Evolutionary conservation across 2,888 invertebrate genomes (phyloP), one percentile per base, ranked within the genome.

Genomic region (Pammene aurita): DNA sequence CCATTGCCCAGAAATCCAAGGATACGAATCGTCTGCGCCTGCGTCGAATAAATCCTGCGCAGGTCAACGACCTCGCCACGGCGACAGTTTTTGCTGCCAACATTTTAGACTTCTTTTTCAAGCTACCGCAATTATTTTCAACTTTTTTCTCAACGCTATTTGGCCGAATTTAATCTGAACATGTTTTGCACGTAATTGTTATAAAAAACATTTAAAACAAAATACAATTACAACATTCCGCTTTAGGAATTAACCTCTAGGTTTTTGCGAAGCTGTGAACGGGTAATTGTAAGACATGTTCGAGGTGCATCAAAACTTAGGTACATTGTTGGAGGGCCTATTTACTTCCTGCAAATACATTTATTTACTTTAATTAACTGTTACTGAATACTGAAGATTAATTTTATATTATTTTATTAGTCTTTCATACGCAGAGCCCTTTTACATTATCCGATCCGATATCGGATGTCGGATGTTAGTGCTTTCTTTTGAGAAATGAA

Each of bases 21-120:
- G 85, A 82, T 87, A 80, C 81, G 78, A 75, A 76, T 75, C 80
- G 79, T 76, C 74, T 76, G 79, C 81, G 81, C 76, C 72, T 71
- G 74, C 76, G 78, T 85, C 86, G 86, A 87, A 90, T 88, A 89
- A 89, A 88, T 88, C 85, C 81, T 73, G 72, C 71, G 73, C 79
- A 75, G 90, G 86, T 87, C 89, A 81, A 75, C 84, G 85, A 77
- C 87, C 86, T 86, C 80, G 73, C 80, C 76, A 76, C 82, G 80
- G 82, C 84, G 90, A 89, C 89, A 88, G 84, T 91, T 92, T 91
- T 92, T 91, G 89, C 84, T 77, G 80, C 73, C 75, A 79, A 82
- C 81, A 82, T 87, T 86, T 89, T 88, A 87, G 85, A 84, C 81
- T 82, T 87, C 85, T 85, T 86, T 85, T 86, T 85, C 84, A 80